Base-by-base conservation (phyloP, 1,140 invertebrate species). In the Drosophila chauvacae region DNA sequence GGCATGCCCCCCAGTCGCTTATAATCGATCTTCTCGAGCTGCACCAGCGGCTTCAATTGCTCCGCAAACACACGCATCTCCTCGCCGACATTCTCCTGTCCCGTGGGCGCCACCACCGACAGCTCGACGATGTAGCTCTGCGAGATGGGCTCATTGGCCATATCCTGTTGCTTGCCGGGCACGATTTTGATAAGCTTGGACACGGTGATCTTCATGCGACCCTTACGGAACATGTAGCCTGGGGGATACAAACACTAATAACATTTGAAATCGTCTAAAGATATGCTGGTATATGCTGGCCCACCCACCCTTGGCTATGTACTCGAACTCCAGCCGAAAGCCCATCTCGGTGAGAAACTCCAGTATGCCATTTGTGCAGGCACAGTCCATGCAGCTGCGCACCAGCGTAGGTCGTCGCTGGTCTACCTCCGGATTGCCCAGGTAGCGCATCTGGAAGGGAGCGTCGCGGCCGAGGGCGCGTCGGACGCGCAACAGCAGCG, bases 41-140 rank as follows among this genome's bases (percentile, higher is more conserved):
- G 96, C 4, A 98, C 97, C 2, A 98, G 93, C 1, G 98, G 98
- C 92, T 97, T 96, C 0, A 99, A 93, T 91, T 99, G 98, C 92
- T 99, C 98, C 1, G 98, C 97, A 94, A 99, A 98, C 42, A 96
- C 95, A 75, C 97, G 96, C 96, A 99, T 98, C 88, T 99, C 98
- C 91, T 99, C 98, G 45, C 97, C 98, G 71, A 99, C 97, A 11
- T 97, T 96, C 93, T 99, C 97, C 93, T 98, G 97, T 5, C 98
- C 97, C 84, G 96, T 96, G 0, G 97, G 97, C 18, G 98, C 97
- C 51, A 99, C 93, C n/a, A 95, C 95, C 85, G 97, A 98, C 28
- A 99, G 94, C 92, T 99, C 98, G 2, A 99, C 98, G 42, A 99
- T 93, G 93, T 98, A 98, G 81, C 98, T 99, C 77, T 97, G 96